Percentiles rank a stretch among this genome's conserved stretches.
These are phyloP conservation scores for Megaustenia siamemsis DNA, from an alignment of 2,888 invertebrate genomes.

Conservation along the genomic window DNA sequence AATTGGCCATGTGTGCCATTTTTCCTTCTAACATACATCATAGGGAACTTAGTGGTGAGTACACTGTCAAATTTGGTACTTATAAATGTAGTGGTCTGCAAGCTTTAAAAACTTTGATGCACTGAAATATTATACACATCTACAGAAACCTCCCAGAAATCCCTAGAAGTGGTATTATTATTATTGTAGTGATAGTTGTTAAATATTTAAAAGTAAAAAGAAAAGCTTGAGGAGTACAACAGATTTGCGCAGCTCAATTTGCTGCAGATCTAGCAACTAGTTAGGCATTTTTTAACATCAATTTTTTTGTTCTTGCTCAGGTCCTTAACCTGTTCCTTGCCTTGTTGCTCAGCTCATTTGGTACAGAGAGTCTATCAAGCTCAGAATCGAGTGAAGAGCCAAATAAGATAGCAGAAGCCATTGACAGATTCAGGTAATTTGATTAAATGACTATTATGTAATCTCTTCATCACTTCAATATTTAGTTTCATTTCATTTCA, in stretches of 20 bases:
- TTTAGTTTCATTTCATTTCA: background rate
- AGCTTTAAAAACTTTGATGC: too few species aligned
- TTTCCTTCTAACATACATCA: slow-evolving; percentile 98
- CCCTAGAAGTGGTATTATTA: too few species aligned
- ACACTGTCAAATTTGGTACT: slow-evolving; percentile 65
- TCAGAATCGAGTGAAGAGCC: slow-evolving; percentile 95
- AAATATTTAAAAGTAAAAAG: too few species aligned
- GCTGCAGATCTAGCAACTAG: too few species aligned
- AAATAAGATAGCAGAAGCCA: slow-evolving; percentile 98
- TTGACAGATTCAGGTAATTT: slow-evolving; percentile 89
- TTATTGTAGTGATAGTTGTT: too few species aligned
- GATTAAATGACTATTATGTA: background rate
- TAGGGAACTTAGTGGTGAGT: slow-evolving; percentile 99
- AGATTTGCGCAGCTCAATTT: too few species aligned
- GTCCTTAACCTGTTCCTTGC: slow-evolving; percentile 99
- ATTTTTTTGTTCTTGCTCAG: slow-evolving; percentile 81
- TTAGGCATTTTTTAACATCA: too few species aligned
- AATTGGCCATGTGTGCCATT: slow-evolving; percentile 93
- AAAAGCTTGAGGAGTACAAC: too few species aligned
- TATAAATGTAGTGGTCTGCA: too few species aligned
- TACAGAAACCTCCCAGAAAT: too few species aligned
- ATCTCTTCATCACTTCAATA: background rate
- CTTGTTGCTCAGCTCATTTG: slow-evolving; percentile 98
- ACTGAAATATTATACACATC: too few species aligned
- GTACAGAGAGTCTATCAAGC: slow-evolving; percentile 93